These are phyloP conservation scores for Tipula vernalis DNA, from an alignment of 2,888 invertebrate species.

Conservation along the genomic window DNA sequence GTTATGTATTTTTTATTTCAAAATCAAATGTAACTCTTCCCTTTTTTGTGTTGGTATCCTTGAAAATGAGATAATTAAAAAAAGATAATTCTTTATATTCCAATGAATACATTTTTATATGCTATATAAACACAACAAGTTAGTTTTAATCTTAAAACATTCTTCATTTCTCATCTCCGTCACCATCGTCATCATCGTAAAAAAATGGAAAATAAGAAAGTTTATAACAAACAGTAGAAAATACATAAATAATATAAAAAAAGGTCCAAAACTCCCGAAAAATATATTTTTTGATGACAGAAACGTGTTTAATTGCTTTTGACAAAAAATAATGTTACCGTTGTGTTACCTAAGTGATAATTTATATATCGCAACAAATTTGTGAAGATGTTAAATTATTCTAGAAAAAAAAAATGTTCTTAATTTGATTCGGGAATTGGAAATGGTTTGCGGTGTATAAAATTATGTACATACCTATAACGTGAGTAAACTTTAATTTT, in stretches of 20 bases:
- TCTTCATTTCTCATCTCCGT: not conserved
- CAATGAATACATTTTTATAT: not conserved
- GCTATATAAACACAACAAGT: not conserved
- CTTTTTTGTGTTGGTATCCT: not conserved
- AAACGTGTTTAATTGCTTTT: constrained; percentile 12
- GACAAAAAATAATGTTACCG: constrained; percentile 7
- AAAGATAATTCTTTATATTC: not conserved
- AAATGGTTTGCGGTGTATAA: not conserved
- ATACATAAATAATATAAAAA: not conserved
- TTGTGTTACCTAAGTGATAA: not conserved
- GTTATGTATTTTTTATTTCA: not conserved
- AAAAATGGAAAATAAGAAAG: not conserved
- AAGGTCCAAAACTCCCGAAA: not conserved
- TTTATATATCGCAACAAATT: constrained; percentile 5
- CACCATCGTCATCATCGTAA: not conserved
- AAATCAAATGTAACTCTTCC: not conserved
- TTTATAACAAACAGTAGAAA: not conserved
- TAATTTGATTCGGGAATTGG: constrained; percentile 4
- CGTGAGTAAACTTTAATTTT: not conserved
- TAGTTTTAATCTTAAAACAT: not conserved
- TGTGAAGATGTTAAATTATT: not conserved
- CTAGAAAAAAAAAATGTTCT: not conserved
- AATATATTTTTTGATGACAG: constrained; percentile 5
- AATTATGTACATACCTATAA: not conserved
- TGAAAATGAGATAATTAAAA: not conserved